These are phyloP conservation scores for Furnarius figulus DNA, from an alignment of 2,113 vertebrate genomes.

Conservation along the genomic window DNA sequence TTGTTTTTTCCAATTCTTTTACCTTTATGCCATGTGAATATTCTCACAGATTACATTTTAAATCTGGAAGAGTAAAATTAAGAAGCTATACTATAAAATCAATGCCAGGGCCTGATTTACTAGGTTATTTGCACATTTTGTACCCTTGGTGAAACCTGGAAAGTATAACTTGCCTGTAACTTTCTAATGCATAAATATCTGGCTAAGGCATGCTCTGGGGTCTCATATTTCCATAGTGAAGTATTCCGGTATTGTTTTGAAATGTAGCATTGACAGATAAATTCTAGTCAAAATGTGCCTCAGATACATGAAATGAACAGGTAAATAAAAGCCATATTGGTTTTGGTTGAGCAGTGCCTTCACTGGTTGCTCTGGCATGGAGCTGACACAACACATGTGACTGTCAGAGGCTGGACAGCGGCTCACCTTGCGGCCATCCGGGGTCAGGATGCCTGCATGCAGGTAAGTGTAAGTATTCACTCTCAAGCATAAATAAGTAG, in stretches of 20 bases:
- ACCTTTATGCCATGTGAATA: neutral
- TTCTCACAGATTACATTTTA: neutral
- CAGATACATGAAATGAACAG: neutral
- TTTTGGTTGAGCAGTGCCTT: constrained; percentile 74
- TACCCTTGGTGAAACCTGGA: neutral
- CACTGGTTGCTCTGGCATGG: constrained; percentile 84
- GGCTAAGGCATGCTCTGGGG: neutral
- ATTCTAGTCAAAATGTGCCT: neutral
- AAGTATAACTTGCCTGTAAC: neutral
- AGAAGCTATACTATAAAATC: neutral
- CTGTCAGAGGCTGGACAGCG: constrained; percentile 76
- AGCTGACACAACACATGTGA: constrained; percentile 57
- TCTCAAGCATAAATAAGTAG: neutral
- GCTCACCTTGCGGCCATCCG: constrained; percentile 79
- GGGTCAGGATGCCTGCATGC: constrained; percentile 82
- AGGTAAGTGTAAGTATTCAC: constrained; percentile 61
- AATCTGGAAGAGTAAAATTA: neutral
- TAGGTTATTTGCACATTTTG: neutral
- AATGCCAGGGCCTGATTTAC: neutral
- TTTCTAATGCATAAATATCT: neutral
- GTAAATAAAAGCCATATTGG: neutral
- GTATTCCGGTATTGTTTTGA: neutral
- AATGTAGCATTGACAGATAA: neutral
- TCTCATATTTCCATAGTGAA: neutral
- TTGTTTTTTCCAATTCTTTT: neutral